phyloP scores from a whole-genome alignment of 2,888 invertebrate species.

The Amphipyra tragopoginis region DNA sequence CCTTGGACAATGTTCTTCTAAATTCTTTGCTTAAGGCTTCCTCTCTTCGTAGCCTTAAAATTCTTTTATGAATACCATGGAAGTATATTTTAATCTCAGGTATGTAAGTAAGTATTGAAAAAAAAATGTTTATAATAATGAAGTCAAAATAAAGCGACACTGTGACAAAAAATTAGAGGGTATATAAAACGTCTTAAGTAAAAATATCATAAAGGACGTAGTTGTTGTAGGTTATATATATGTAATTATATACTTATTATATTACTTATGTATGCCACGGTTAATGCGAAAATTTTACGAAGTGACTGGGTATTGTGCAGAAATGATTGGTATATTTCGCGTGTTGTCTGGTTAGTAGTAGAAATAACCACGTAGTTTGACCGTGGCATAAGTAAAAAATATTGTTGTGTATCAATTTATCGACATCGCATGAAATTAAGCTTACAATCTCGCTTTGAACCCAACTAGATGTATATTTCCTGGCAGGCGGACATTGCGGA shows the following conservation, averaged over 20 bases:
- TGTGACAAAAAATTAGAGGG: conserved; percentile 89
- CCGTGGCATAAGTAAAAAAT: conserved; percentile 59
- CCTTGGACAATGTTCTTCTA: conserved; percentile 69
- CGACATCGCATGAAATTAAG: conserved; percentile 73
- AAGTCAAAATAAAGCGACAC: conserved; percentile 90
- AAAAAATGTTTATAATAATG: conserved; percentile 83
- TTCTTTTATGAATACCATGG: conserved; percentile 62
- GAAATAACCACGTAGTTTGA: conserved; percentile 21
- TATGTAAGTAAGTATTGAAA: conserved; percentile 83
- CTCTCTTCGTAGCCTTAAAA: conserved; percentile 76
- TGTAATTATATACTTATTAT: conserved; percentile 65
- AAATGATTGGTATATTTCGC: conserved; percentile 27
- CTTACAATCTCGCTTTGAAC: conserved; percentile 79
- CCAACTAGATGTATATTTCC: conserved; percentile 72
- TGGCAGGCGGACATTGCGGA: conserved; percentile 56
- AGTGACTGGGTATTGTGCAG: conserved; percentile 22
- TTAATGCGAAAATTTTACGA: conserved; percentile 27
- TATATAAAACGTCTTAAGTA: conserved; percentile 82
- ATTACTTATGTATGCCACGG: conserved; percentile 41
- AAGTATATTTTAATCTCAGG: conserved; percentile 70
- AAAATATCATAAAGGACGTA: conserved; percentile 87
- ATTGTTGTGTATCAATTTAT: conserved; percentile 78
- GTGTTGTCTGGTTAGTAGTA: conserved; percentile 21
- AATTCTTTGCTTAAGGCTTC: conserved; percentile 81
- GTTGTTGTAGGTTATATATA: conserved; percentile 79